phyloP scores from a whole-genome alignment of 2,797 vertebrate species.

The Orestias chungarensis region DNA sequence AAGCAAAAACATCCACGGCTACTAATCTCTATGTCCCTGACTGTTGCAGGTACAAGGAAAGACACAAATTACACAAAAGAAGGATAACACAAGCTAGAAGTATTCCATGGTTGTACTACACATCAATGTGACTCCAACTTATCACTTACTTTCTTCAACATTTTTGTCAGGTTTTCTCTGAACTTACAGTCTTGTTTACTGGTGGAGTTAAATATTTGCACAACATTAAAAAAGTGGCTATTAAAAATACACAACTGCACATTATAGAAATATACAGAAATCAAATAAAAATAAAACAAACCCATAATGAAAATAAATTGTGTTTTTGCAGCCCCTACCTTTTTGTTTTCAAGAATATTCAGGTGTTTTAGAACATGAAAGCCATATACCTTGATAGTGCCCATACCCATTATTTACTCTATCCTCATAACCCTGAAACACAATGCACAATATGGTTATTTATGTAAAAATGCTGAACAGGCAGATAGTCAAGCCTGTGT shows the following conservation, averaged over 20 bases:
- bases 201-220: too few relatives aligned
- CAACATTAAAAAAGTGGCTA: too few relatives aligned
- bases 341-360: background rate
- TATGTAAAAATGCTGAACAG: slow-evolving; percentile 33
- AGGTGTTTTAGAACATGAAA: background rate
- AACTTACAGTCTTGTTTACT: slow-evolving; percentile 6
- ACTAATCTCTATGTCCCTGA: too few relatives aligned
- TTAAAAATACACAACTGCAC: background rate
- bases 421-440: slow-evolving; percentile 35
- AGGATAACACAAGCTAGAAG: slow-evolving; percentile 23
- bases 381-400: background rate
- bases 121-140: too few relatives aligned
- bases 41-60: too few relatives aligned
- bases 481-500: slow-evolving; percentile 21
- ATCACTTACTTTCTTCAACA: too few relatives aligned
- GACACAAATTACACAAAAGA: too few relatives aligned
- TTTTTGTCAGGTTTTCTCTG: slow-evolving; percentile 19
- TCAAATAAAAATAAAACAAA: background rate
- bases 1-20: too few relatives aligned
- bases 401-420: slow-evolving; percentile 31
- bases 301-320: background rate
- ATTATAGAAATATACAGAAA: too few relatives aligned
- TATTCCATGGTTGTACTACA: background rate
- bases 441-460: slow-evolving; percentile 40
- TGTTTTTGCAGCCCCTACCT: background rate